Conservation (phyloP, 2,113 vertebrate genomes). For the Halcyon senegalensis region DNA sequence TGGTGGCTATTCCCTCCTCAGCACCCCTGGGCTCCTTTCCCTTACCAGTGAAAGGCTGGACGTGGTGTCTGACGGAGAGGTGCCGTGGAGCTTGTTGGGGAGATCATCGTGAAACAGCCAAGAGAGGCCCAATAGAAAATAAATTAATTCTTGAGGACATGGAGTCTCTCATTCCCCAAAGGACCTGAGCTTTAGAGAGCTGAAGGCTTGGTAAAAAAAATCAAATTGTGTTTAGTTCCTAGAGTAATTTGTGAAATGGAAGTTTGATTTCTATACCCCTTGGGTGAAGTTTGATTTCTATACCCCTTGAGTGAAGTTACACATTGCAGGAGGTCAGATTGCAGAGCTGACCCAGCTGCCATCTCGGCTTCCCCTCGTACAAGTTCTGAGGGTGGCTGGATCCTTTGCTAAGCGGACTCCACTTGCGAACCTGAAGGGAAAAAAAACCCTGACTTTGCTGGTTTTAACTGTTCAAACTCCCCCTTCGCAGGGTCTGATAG, state of each 20-base stretch:
- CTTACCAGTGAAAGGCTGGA: too few species aligned
- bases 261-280: not conserved
- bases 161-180: not conserved
- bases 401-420: not conserved
- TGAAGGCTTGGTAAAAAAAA: not conserved
- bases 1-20: too few species aligned
- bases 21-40: not conserved
- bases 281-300: not conserved
- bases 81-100: rapidly evolving
- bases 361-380: not conserved
- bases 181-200: not conserved
- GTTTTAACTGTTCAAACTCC: not conserved
- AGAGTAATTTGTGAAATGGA: not conserved
- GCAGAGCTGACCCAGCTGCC: not conserved
- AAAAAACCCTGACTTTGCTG: not conserved
- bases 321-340: rapidly evolving
- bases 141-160: rapidly evolving
- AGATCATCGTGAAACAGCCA: rapidly evolving
- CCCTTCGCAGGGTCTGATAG: rapidly evolving
- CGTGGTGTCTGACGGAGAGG: rapidly evolving
- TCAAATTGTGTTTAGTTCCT: not conserved
- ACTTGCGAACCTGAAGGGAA: not conserved
- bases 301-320: not conserved
- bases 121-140: not conserved
- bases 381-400: not conserved